These are phyloP conservation scores for Rotaria magnacalcarata DNA, from an alignment of 2,888 invertebrate genomes.

Conservation along the genomic window DNA sequence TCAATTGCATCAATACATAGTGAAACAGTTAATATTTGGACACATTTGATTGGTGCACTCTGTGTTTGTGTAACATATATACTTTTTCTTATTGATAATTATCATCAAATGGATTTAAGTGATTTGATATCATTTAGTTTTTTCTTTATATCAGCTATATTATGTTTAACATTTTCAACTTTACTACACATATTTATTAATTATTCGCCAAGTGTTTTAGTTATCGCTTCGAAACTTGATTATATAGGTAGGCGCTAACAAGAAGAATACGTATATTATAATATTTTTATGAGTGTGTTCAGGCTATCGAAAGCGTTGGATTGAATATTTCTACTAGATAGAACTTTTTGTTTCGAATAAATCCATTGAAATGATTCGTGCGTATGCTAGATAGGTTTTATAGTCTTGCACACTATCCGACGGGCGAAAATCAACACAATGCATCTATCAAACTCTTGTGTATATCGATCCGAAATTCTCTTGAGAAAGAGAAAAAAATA, in stretches of 20 bases:
- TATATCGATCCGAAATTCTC: too few species aligned
- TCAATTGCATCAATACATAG: conserved; percentile 96
- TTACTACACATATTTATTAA: conserved; percentile 32
- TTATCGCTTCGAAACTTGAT: neutral
- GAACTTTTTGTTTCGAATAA: too few species aligned
- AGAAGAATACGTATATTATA: too few species aligned
- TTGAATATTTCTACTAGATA: too few species aligned
- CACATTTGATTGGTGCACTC: conserved; percentile 72
- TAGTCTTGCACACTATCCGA: too few species aligned
- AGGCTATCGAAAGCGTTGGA: too few species aligned
- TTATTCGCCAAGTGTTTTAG: conserved; percentile 32
- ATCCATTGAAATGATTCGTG: too few species aligned
- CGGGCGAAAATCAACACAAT: too few species aligned
- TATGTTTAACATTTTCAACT: conserved; percentile 31
- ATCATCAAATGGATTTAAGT: conserved; percentile 26
- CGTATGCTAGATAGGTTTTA: too few species aligned
- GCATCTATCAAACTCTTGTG: too few species aligned
- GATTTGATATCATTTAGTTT: neutral
- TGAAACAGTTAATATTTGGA: conserved; percentile 99
- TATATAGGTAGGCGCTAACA: neutral
- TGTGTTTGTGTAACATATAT: conserved; percentile 10
- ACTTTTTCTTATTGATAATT: conserved; percentile 22
- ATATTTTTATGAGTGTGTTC: too few species aligned
- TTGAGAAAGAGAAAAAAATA: too few species aligned
- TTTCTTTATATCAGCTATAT: conserved; percentile 4